Evolutionary conservation across 2,113 vertebrate species (phyloP).

Genomic region (Dipodomys stephensi): DNA sequence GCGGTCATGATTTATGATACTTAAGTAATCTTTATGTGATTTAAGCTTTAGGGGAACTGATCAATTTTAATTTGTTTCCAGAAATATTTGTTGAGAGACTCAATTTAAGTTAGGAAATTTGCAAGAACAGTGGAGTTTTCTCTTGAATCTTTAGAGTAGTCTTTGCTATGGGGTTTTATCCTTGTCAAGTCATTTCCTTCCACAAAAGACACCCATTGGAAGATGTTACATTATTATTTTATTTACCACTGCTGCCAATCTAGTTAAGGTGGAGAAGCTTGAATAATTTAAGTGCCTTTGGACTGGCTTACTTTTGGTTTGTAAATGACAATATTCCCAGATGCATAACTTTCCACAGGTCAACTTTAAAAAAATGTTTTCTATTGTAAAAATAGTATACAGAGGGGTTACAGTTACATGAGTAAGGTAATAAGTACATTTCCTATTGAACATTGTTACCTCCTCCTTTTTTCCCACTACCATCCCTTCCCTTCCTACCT

Average conservation of each 20-base stretch:
- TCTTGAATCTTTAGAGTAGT: neutral
- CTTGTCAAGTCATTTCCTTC: neutral
- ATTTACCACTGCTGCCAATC: slow-evolving; percentile 39
- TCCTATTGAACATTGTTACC: too few relatives aligned
- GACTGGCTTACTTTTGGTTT: slow-evolving; percentile 11
- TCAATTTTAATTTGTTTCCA: slow-evolving; percentile 67
- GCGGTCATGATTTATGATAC: slow-evolving; percentile 45
- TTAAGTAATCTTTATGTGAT: slow-evolving; percentile 55
- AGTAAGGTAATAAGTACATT: too few relatives aligned
- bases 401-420: too few relatives aligned
- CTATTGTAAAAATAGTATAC: too few relatives aligned
- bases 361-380: neutral
- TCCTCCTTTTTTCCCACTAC: too few relatives aligned
- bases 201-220: neutral
- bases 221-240: slow-evolving; percentile 44
- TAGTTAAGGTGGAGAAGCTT: slow-evolving; percentile 9
- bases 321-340: slow-evolving; percentile 13
- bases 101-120: slow-evolving; percentile 33
- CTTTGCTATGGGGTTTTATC: neutral
- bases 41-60: slow-evolving; percentile 60
- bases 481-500: too few relatives aligned
- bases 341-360: slow-evolving; percentile 31
- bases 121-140: slow-evolving; percentile 17
- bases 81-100: slow-evolving; percentile 49
- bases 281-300: slow-evolving; percentile 56